Evolutionary conservation across 2,113 vertebrate species (phyloP), one percentile per base, ranked within the genome.

Genomic region (Rhinichthys klamathensis): DNA sequence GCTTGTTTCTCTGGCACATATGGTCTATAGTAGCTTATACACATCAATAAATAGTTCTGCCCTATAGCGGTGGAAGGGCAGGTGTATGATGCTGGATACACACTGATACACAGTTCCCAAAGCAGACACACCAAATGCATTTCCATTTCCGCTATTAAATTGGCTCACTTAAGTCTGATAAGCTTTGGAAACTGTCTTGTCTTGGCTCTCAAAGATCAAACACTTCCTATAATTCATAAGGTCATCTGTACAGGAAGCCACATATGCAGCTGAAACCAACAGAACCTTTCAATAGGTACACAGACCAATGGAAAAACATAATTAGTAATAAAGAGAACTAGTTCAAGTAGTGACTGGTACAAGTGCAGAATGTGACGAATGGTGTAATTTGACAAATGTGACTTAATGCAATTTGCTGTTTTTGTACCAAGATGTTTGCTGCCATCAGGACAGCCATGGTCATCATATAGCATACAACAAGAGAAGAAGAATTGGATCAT

Each of bases 121-220:
- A 86, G 85, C 88, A 91, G 88, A 89, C 74, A 85, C 89, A 90
- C 89, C 81, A 90, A 93, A 90, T 90, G 93, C 89, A 92, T 94
- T 93, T 93, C 87, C 90, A 92, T 93, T 85, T 92, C 89, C 91
- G 86, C 91, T 90, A 91, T 92, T 90, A 91, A 87, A 89, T 90
- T 92, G 83, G 91, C 90, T 87, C 91, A 91, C 89, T 91, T 86
- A 82, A 87, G 93, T 88, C 88, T 90, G 89, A 93, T 86, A 41
- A 88, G 91, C 86, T 87, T 90, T 89, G 91, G 90, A 85, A 91
- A 90, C 87, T 27, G 80, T 58, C 80, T 89, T 80, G 5, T 58
- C 80, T 89, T 81, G 5, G 69, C 91, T 89, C 85, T 79, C 86
- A 87, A 89, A 86, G 88, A 90, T 89, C 87, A 91, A 92, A 90